Base-by-base conservation (phyloP, 2,797 vertebrate genomes). In the Sphenopsis melanotis region DNA sequence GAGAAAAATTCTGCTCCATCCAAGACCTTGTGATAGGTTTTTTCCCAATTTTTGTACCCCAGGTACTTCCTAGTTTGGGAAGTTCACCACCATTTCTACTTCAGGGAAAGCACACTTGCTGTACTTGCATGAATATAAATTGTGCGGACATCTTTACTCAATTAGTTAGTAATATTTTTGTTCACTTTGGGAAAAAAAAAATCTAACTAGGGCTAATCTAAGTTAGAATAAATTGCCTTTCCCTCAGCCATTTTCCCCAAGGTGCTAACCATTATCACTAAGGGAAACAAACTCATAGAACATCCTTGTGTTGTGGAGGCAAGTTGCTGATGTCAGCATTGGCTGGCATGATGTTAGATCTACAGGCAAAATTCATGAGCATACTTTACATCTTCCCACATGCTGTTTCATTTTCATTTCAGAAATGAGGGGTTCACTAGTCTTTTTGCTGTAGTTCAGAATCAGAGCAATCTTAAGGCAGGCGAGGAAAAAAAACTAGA, bases 261-360 rank as follows among this genome's bases (percentile, higher is more conserved):
- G 66, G 16, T 37, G 68, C 69, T 85, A 59, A 50, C 42, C 41
- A 19, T 60, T 39, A 60, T 70, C 83, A 46, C 66, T 69, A 87
- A 87, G 3, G 8, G 21, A 80, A 81, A 63, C 1, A 8, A 87
- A n/a, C 20, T 19, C 11, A 0, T 15, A 20, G 17, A 72, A 30
- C 36, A 26, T 24, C 39, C 0, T 1, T 20, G 20, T 2, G 2
- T 10, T 49, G 32, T 9, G 19, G 11, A 87, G 44, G 30, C 11
- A 90, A 87, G 81, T 12, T 61, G 60, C 83, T 79, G 52, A 71
- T 68, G 49, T 65, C 60, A 92, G 71, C 75, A 46, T 23, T 6
- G 2, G 22, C 41, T 84, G 34, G 34, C 41, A n/a, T 60, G 70
- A 34, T 29, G 7, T 79, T 47, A 56, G 7, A 21, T 24, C 30